Base-by-base conservation (phyloP, 2,113 vertebrate species). In the Trematocara zebra region DNA sequence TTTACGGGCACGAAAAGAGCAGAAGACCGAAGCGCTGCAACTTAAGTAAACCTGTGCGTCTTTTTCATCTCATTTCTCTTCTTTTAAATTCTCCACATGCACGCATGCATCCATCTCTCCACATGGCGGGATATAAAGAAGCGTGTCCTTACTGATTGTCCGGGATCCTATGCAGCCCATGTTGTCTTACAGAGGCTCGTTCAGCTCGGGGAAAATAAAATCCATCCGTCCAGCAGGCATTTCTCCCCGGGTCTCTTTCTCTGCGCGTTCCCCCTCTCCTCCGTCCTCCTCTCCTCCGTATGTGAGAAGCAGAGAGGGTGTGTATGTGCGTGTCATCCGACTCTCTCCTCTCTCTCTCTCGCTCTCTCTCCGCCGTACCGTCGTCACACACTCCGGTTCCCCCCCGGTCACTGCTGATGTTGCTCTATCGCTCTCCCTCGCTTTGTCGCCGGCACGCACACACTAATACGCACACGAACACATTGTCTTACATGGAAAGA, bases 101-200 rank as follows among this genome's bases (percentile, higher is more conserved):
- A 28, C 4, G 37, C 53, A 64, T n/a, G 8, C 81, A 72, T 59
- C 76, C 83, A 17, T 74, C 69, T 56, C 26, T 49, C 81, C 88
- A 88, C 89, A 82, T 89, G 85, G 79, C 57, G 52, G 52, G 56
- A 69, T 17, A 61, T 7, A 11, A 61, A 64, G 85, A 76, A 56
- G 33, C 4, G 87, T 12, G 86, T 74, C 87, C 96, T 97, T 96
- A 97, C 96, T 94, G 93, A 97, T 96, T 33, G 95, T 96, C 91
- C 96, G 93, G 95, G 96, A 97, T 95, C 96, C 96, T 49, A 97
- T 96, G 89, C 96, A 97, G 95, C 96, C 96, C 96, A 97, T 96
- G 94, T 76, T 95, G 94, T 95, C 92, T 95, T 91, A 96, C 84
- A 91, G 89, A 91, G 93, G 94, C 93, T 93, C 86, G 93, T 83